phyloP scores from a whole-genome alignment of 2,888 invertebrate genomes.

The Epistrophella euchroma region DNA sequence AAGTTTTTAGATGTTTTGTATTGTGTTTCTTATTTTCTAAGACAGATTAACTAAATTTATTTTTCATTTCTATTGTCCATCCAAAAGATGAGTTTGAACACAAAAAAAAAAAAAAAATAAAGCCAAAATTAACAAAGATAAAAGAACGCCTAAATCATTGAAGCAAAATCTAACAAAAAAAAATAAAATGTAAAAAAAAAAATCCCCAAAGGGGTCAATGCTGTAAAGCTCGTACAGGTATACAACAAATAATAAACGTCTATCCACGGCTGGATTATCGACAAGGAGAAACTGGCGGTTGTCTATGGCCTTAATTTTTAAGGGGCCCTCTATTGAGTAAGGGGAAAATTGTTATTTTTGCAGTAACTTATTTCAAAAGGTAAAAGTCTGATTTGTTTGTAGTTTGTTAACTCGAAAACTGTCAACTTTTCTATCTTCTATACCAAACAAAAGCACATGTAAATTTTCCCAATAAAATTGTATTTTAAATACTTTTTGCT shows the following conservation, averaged over 20 bases:
- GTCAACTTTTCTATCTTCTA: too few relatives aligned
- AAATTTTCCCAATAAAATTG: too few relatives aligned
- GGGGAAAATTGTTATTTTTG: background rate
- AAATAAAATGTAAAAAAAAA: background rate
- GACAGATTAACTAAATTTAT: conserved; percentile 2
- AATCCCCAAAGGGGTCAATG: conserved; percentile 36
- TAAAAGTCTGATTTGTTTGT: too few relatives aligned
- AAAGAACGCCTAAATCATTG: conserved; percentile 33
- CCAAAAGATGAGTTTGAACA: conserved; percentile 11
- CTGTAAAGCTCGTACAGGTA: conserved; percentile 23
- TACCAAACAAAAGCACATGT: too few relatives aligned
- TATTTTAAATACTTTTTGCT: too few relatives aligned
- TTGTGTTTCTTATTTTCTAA: conserved; percentile 4
- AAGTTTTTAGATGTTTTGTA: conserved; percentile 46
- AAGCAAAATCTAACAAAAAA: conserved; percentile 22
- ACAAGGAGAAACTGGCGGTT: background rate
- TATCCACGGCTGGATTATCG: background rate
- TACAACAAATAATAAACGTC: background rate
- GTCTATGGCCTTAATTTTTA: background rate
- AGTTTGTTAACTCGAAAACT: too few relatives aligned
- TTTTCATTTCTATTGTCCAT: conserved; percentile 35
- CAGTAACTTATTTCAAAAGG: background rate
- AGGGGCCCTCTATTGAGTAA: background rate
- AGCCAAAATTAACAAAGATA: conserved; percentile 2
- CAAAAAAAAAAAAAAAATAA: conserved; percentile 3